phyloP scores from a whole-genome alignment of 1,140 invertebrate genomes.

The Brachionus rubens region DNA sequence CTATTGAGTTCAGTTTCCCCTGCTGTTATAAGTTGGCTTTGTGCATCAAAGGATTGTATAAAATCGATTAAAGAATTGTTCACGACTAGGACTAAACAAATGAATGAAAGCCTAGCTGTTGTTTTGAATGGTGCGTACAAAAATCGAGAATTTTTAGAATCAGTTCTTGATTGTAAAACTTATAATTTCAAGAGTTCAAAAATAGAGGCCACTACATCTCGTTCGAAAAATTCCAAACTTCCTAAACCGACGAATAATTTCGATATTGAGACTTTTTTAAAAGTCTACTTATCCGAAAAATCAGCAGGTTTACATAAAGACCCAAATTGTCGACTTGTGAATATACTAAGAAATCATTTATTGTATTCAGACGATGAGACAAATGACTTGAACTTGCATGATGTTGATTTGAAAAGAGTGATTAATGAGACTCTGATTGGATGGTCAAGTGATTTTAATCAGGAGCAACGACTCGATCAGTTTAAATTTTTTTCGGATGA shows the following conservation, averaged over 20 bases:
- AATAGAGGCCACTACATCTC: neutral
- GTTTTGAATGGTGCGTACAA: neutral
- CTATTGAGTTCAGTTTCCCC: constrained; percentile 34
- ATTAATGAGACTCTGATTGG: constrained; percentile 17
- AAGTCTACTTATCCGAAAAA: neutral
- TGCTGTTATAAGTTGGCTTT: constrained; percentile 34
- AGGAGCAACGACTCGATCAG: neutral
- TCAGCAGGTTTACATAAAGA: neutral
- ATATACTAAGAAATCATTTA: constrained; percentile 31
- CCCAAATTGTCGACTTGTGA: constrained; percentile 3
- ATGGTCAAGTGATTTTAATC: neutral
- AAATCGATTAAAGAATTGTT: neutral
- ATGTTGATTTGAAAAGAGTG: neutral
- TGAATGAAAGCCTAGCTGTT: neutral
- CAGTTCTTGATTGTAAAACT: neutral
- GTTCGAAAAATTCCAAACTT: constrained; percentile 12
- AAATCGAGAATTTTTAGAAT: neutral
- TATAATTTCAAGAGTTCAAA: neutral
- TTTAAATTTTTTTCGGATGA: no score
- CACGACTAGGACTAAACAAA: neutral
- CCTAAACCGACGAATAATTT: neutral
- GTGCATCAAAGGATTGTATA: constrained; percentile 3
- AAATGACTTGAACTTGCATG: neutral
- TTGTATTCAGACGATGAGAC: neutral
- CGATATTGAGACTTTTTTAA: neutral